Conservation (phyloP, 2,113 vertebrate species). For the Nothoprocta pentlandii region DNA sequence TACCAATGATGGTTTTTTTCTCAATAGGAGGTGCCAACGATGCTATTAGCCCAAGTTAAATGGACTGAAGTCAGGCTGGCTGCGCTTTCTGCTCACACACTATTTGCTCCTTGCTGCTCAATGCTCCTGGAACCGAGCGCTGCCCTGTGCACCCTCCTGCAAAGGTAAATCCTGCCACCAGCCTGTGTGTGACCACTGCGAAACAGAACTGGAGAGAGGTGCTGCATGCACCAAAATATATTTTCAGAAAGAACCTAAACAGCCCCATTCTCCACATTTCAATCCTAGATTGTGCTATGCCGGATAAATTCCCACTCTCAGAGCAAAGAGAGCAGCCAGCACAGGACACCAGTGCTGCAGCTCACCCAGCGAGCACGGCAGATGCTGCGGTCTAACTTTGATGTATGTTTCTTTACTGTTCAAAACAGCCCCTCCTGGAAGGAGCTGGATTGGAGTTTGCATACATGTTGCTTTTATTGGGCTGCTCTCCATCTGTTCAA, state of each 20-base stretch:
- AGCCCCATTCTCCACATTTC: rapidly evolving
- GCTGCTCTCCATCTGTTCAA: neutral
- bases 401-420: neutral
- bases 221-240: neutral
- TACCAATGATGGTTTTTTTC: neutral
- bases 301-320: neutral
- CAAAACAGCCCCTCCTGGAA: neutral
- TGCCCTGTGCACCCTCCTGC: slow-evolving; percentile 17
- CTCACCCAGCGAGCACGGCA: neutral
- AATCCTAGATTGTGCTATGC: neutral
- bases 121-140: slow-evolving; percentile 38
- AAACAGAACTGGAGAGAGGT: neutral
- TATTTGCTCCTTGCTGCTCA: neutral
- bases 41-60: neutral
- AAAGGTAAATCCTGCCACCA: slow-evolving; percentile 1
- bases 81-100: neutral
- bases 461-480: neutral
- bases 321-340: rapidly evolving
- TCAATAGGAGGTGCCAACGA: neutral
- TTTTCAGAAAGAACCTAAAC: neutral
- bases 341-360: neutral
- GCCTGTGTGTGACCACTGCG: neutral
- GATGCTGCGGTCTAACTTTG: neutral
- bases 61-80: neutral
- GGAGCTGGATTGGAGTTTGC: neutral